phyloP scores from a whole-genome alignment of 2,888 invertebrate species.

The Sminthurinus aureus region DNA sequence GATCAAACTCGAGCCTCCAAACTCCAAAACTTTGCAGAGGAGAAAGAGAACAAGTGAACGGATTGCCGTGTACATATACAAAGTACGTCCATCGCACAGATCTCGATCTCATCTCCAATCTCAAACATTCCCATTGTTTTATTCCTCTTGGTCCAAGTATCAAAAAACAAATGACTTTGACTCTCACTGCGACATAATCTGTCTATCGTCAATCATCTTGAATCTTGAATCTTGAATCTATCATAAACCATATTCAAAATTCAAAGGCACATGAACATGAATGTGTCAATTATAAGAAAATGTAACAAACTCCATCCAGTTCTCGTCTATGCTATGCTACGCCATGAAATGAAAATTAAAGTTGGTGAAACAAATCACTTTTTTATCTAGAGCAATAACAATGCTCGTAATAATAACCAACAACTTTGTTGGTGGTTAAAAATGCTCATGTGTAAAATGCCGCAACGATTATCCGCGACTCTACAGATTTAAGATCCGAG shows the following conservation, averaged over 20 bases:
- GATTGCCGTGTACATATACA: no score
- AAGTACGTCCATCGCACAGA: no score
- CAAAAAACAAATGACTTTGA: neutral
- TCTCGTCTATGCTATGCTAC: neutral
- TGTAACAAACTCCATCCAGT: neutral
- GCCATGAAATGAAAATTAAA: neutral
- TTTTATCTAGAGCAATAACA: conserved; percentile 14
- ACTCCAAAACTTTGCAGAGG: no score
- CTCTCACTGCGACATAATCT: neutral
- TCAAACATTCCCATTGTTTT: neutral
- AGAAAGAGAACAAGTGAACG: no score
- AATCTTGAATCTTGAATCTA: neutral
- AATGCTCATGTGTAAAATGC: neutral
- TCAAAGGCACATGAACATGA: no score
- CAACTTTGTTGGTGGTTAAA: neutral
- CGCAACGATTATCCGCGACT: no score
- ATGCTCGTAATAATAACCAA: neutral
- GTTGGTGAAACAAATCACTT: conserved; percentile 18
- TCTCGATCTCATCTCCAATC: neutral
- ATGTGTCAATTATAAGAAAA: no score
- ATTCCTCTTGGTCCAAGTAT: conserved; percentile 5
- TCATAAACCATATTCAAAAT: no score
- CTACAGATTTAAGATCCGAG: no score
- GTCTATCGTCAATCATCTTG: no score
- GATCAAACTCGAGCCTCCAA: no score